Base-by-base conservation (phyloP, 2,797 vertebrate genomes). In the Dermochelys coriacea region DNA sequence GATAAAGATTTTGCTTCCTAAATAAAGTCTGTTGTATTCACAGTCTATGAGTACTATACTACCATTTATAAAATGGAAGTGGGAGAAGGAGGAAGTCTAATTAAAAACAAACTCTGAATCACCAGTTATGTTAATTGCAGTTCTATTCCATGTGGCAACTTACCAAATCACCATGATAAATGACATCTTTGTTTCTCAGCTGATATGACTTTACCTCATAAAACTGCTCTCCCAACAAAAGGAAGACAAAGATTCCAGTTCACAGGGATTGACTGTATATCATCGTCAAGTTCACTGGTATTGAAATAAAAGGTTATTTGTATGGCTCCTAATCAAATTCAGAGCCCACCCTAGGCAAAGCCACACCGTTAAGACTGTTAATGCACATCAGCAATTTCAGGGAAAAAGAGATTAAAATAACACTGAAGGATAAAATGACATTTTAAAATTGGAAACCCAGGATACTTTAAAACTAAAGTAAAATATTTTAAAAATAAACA, bases 31-130 rank as follows among this genome's bases (percentile, higher is more conserved):
- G 89, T 93, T 84, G 68, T 82, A 94, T 91, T 94, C 94, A 80
- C 90, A 85, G 93, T 71, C 89, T 79, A 85, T 78, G 52, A 61
- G 82, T 83, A 75, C 91, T 96, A 81, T 34, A 37, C 81, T 97
- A 94, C 94, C 93, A 93, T 82, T 80, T 84, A 75, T 2, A 94
- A 71, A 23, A 82, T 0, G 74, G 89, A 85, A 89, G 89, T 49
- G 92, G 57, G n/a, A 49, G 59, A 85, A 2, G 3, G 49, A 91
- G 89, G 91, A 90, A 85, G 86, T 77, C 1, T 81, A 93, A 87
- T 90, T 93, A 85, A 61, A 98, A 97, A 96, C 93, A 95, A 95
- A 96, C 89, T 90, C 61, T 89, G 86, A 95, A 95, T 95, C 96
- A 84, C 75, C 84, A 95, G 82, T 81, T 92, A 97, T 86, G 92